Evolutionary conservation across 1,140 invertebrate species (phyloP), one percentile per base, ranked within the genome.

Genomic region (Lasioglossum baleicum): DNA sequence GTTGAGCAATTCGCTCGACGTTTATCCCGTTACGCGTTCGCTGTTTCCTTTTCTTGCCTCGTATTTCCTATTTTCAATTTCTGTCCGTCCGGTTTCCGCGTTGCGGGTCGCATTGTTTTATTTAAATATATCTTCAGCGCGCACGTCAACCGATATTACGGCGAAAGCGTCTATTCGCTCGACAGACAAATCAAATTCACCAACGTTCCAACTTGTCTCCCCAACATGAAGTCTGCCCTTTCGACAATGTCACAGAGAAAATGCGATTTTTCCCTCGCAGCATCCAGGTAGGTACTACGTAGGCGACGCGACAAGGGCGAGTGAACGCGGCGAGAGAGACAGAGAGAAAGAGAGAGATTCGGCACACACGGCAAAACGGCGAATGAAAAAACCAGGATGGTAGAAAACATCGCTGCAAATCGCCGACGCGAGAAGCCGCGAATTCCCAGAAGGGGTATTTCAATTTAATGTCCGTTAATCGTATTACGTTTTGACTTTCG

Each of bases 391-490:
- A 75, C 20, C 53, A 35, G 74, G 31, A 53, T 48, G 60, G 67
- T 22, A 44, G 66, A 69, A 75, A 76, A 81, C 75, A 76, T 80
- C 56, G 51, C 67, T 48, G 68, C 65, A 70, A 86, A 76, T 69
- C 70, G 73, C 31, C 66, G 77, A 86, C 76, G 73, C 78, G 64
- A 83, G 78, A 73, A 51, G 44, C 79, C 78, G 69, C 82, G 80
- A 83, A 77, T 80, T 60, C 68, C 74, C 75, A 67, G 65, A 87
- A 80, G 75, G 73, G 87, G 74, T 75, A 82, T 88, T 86, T 74
- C 81, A 86, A 88, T 88, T 88, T 88, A 88, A 88, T 84, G 75
- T 84, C 75, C 71, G 82, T 86, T 87, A 88, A 88, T 88, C 87
- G 87, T 63, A 86, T 87, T 86, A 86, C 82, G 74, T 84, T 86